phyloP scores from a whole-genome alignment of 2,888 invertebrate genomes.

The Morpho achilles region DNA sequence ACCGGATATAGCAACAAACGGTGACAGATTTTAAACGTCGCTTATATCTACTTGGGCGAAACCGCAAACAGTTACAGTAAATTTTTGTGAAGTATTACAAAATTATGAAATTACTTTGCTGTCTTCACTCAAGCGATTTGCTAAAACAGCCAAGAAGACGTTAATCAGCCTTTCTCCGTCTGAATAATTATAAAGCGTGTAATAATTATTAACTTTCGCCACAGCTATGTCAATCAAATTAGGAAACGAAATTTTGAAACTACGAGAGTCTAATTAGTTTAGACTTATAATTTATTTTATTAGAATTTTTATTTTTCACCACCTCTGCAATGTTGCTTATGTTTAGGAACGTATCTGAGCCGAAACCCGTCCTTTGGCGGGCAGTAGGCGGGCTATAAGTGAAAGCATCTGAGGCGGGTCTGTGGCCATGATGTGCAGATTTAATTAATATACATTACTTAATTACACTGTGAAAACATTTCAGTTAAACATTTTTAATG shows the following conservation, averaged over 20 bases:
- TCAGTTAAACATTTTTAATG: conserved; percentile 1
- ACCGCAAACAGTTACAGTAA: no score
- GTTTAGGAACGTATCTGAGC: not conserved
- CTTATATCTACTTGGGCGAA: no score
- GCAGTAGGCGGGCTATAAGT: conserved; percentile 53
- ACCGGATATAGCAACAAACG: not conserved
- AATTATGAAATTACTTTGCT: not conserved
- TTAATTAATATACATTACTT: conserved; percentile 50
- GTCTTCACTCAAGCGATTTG: conserved; percentile 10
- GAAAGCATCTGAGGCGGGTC: conserved; percentile 50
- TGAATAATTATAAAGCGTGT: conserved; percentile 64
- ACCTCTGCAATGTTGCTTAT: conserved; percentile 8
- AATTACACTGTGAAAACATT: conserved; percentile 33
- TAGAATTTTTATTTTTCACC: conserved; percentile 16
- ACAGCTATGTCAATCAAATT: conserved; percentile 65
- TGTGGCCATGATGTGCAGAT: conserved; percentile 41
- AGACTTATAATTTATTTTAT: conserved; percentile 40
- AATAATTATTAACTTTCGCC: conserved; percentile 69
- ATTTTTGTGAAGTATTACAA: not conserved
- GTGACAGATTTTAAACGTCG: not conserved
- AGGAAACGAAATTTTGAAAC: conserved; percentile 55
- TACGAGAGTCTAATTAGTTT: conserved; percentile 57
- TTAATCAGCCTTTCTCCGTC: conserved; percentile 63
- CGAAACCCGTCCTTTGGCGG: conserved; percentile 31
- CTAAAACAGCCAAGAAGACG: conserved; percentile 36